A percentile compares a stretch with the other conserved stretches of the same genome.
These are phyloP conservation scores for Metaphire vulgaris DNA, from an alignment of 1,140 invertebrate species.

Conservation along the genomic window DNA sequence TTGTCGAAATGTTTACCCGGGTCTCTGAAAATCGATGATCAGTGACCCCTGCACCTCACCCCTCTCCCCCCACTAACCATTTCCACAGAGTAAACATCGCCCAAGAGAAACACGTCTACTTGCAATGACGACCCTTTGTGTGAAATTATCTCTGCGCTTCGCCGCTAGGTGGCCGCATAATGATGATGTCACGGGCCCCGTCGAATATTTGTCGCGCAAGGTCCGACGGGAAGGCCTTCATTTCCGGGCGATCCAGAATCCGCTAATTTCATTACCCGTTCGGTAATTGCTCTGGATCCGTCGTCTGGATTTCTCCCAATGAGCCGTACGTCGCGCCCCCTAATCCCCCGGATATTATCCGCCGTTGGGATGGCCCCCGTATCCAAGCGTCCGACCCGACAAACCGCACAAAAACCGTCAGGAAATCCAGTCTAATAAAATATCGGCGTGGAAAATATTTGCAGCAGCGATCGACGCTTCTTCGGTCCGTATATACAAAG, in stretches of 20 bases:
- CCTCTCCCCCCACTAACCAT: too few relatives aligned
- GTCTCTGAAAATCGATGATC: too few relatives aligned
- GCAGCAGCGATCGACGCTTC: not conserved
- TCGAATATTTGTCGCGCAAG: too few relatives aligned
- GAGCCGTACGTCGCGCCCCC: not conserved
- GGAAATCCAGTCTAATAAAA: not conserved
- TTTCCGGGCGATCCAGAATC: not conserved
- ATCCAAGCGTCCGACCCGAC: not conserved
- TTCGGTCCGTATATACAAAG: too few relatives aligned
- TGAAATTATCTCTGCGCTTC: too few relatives aligned
- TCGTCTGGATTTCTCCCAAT: not conserved
- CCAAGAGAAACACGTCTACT: too few relatives aligned
- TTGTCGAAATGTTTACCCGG: too few relatives aligned
- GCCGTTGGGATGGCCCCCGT: not conserved
- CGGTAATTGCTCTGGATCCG: not conserved
- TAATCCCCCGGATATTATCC: not conserved
- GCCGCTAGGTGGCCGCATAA: too few relatives aligned
- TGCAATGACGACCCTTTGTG: too few relatives aligned
- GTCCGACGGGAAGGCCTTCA: not conserved
- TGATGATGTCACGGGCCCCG: too few relatives aligned
- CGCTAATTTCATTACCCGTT: not conserved
- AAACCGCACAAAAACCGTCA: not conserved
- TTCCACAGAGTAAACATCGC: too few relatives aligned
- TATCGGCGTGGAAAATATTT: not conserved
- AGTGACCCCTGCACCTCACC: too few relatives aligned